Percentiles rank a stretch among this genome's conserved stretches.
phyloP scores from a whole-genome alignment of 2,113 vertebrate species.

The Marcusenius ussheri region DNA sequence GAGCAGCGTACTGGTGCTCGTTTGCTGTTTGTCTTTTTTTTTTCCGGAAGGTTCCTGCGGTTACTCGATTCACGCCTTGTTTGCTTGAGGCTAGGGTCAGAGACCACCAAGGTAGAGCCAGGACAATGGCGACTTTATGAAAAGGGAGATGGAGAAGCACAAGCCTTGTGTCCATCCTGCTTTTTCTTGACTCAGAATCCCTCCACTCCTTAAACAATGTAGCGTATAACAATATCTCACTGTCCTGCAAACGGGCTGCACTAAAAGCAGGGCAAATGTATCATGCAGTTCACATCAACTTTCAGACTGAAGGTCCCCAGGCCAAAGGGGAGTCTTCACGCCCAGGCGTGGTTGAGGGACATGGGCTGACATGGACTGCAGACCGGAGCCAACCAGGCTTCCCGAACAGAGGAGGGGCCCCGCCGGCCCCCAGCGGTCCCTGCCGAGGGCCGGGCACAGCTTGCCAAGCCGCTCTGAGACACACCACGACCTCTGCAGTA shows the following conservation, averaged over 20 bases:
- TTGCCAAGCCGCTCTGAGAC: slow-evolving; percentile 2
- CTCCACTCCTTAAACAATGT: neutral
- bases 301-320: neutral
- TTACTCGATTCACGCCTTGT: neutral
- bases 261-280: neutral
- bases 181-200: neutral
- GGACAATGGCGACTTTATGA: neutral
- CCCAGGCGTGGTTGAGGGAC: neutral
- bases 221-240: too few species aligned
- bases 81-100: neutral
- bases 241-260: neutral
- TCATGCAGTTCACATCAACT: neutral
- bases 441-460: slow-evolving; percentile 2
- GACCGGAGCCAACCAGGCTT: neutral
- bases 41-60: neutral
- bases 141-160: neutral
- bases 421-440: neutral
- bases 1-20: neutral
- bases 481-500: slow-evolving; percentile 14
- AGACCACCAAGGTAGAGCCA: neutral
- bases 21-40: neutral
- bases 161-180: neutral
- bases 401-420: neutral
- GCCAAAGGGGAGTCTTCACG: neutral
- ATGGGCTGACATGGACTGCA: neutral